phyloP scores from a whole-genome alignment of 2,797 vertebrate genomes.

The Lophius americanus region DNA sequence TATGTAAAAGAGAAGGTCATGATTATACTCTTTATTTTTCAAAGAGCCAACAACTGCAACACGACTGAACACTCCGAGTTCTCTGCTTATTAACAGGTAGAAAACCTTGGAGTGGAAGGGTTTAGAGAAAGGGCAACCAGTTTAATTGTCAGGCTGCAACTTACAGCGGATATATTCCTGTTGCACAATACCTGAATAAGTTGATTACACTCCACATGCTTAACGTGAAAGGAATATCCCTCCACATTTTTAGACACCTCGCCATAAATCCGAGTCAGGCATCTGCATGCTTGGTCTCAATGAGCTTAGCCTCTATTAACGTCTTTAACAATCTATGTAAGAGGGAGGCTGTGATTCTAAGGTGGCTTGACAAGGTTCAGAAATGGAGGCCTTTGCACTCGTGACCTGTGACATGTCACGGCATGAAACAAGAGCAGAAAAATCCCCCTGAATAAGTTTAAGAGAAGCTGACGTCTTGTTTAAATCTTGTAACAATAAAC shows the following conservation, averaged over 20 bases:
- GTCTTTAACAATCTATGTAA: constrained; percentile 59
- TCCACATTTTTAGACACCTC: constrained; percentile 27
- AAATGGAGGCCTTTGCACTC: constrained; percentile 45
- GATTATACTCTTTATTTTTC: too few relatives aligned
- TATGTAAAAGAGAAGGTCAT: too few relatives aligned
- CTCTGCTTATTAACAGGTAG: too few relatives aligned
- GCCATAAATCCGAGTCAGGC: constrained; percentile 10
- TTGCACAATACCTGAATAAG: background rate
- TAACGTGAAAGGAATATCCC: constrained; percentile 6
- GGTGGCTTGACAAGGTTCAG: constrained; percentile 62
- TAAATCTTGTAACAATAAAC: constrained; percentile 7
- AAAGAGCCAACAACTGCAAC: too few relatives aligned
- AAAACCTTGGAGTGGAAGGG: too few relatives aligned
- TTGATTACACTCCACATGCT: background rate
- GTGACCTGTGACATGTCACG: constrained; percentile 31
- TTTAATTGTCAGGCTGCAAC: background rate
- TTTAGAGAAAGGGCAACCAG: background rate
- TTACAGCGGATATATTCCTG: background rate
- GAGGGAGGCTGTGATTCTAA: constrained; percentile 66
- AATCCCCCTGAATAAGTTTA: constrained; percentile 24
- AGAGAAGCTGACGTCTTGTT: background rate
- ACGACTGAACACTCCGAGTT: too few relatives aligned
- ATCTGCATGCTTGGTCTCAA: constrained; percentile 26
- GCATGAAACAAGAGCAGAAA: constrained; percentile 27
- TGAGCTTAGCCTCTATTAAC: constrained; percentile 51